phyloP scores from a whole-genome alignment of 2,113 vertebrate species.

The Zeus faber region DNA sequence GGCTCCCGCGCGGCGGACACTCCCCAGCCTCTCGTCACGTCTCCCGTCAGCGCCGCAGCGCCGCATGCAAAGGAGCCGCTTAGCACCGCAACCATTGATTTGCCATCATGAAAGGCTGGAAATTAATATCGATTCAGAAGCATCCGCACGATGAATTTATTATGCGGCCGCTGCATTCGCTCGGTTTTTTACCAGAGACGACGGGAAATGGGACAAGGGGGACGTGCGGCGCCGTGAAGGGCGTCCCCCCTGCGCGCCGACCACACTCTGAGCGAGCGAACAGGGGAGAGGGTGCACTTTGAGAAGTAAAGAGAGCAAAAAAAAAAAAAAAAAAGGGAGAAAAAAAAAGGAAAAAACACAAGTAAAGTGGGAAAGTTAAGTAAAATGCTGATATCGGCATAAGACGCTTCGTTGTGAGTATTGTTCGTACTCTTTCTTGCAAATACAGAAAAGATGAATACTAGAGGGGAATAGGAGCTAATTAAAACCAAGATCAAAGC shows the following conservation, averaged over 20 bases:
- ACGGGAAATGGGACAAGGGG: no score
- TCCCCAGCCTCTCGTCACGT: slow-evolving; percentile 60
- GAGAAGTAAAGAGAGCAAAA: slow-evolving; percentile 54
- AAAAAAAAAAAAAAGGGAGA: slow-evolving; percentile 67
- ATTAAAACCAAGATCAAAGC: slow-evolving; percentile 79
- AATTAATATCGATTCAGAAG: slow-evolving; percentile 67
- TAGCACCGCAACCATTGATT: slow-evolving; percentile 62
- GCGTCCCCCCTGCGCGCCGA: no score
- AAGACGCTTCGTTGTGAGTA: slow-evolving; percentile 67
- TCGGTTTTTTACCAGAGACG: no score
- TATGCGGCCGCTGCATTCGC: slow-evolving; percentile 24
- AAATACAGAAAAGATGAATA: slow-evolving; percentile 78
- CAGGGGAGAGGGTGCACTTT: slow-evolving; percentile 48
- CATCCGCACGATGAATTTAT: slow-evolving; percentile 62
- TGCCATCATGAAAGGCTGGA: slow-evolving; percentile 55
- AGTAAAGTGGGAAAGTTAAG: slow-evolving; percentile 70
- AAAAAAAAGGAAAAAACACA: slow-evolving; percentile 65
- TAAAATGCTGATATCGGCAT: slow-evolving; percentile 75
- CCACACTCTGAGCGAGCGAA: no score
- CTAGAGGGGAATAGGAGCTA: slow-evolving; percentile 74
- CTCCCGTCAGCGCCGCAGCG: slow-evolving; percentile 48
- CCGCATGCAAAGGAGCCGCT: slow-evolving; percentile 65
- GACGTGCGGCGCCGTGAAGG: no score
- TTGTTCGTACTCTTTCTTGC: slow-evolving; percentile 74
- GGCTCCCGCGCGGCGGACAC: slow-evolving; percentile 55